Evolutionary conservation across 2,888 invertebrate species (phyloP), one percentile per base, ranked within the genome.

Genomic region (Subacronicta megacephala): DNA sequence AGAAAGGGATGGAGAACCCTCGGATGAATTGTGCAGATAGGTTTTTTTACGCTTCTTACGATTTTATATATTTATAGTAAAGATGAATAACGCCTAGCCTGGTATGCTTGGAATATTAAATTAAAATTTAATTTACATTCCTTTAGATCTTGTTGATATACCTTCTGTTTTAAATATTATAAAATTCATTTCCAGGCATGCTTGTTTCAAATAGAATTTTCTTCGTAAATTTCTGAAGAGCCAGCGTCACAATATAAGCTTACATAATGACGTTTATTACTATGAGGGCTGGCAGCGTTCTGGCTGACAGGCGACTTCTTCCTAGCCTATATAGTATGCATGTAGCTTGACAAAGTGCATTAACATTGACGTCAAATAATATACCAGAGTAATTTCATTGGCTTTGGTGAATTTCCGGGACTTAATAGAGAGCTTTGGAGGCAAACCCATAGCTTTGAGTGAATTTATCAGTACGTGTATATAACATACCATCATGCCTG

Each of bases 201-300:
- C 26, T 26, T 26, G 10, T 10, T 26, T 10, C 26, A 10, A 10
- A 41, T 16, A 29, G 17, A 26, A 46, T 35, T 51, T 63, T 58
- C 29, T 31, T 35, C 41, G 16, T 35, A 50, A 51, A 50, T 40
- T 20, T 17, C 12, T 44, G 20, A 50, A 50, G 33, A 18, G 18
- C 10, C 29, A 10, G 12, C 42, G 29, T 29, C 17, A 13, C n/a
- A 26, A 13, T 7, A 12, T 5, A 44, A 47, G n/a, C 26, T 37
- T 26, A 52, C 16, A 16, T 47, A 53, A 49, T 64, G 17, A 49
- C 20, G 52, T 64, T 45, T 15, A 47, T 15, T 38, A 36, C 46
- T 45, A 42, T 31, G 15, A 26, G 45, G 3, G 36, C 20, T n/a
- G 45, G 13, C 16, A 44, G 26, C 7, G 13, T 43, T 31, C 18